Percentiles rank a stretch among this genome's conserved stretches.
Conservation (phyloP, 2,888 invertebrate genomes). For the Carpatolechia fugitivella region DNA sequence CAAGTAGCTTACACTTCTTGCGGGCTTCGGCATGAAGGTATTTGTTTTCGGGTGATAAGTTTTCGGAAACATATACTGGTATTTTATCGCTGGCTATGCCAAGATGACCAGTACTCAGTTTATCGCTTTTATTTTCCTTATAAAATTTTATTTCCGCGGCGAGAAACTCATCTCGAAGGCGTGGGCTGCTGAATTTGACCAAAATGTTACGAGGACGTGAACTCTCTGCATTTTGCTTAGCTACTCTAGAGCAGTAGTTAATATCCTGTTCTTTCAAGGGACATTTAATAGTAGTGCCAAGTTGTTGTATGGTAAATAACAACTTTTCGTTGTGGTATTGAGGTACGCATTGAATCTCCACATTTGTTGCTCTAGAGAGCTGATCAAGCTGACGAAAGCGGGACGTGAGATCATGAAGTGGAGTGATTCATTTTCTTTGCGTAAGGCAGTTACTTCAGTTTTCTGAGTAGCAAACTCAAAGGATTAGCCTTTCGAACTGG, state of each 20-base stretch:
- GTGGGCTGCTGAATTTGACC: constrained; percentile 23
- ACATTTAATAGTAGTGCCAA: constrained; percentile 20
- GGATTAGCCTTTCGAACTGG: too few species aligned
- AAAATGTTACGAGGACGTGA: constrained; percentile 23
- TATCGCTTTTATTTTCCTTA: not conserved
- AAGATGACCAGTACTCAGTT: not conserved
- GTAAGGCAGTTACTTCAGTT: not conserved
- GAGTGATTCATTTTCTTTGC: constrained; percentile 17
- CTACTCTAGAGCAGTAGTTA: constrained; percentile 22
- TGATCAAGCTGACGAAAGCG: constrained; percentile 24
- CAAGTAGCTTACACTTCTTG: not conserved
- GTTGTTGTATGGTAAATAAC: constrained; percentile 21
- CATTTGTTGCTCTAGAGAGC: constrained; percentile 21
- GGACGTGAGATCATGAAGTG: constrained; percentile 2
- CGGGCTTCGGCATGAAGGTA: not conserved
- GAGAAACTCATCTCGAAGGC: constrained; percentile 1
- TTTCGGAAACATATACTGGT: not conserved
- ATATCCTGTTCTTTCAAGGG: constrained; percentile 20
- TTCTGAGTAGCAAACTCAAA: not conserved
- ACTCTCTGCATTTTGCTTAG: constrained; percentile 18
- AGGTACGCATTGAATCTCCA: constrained; percentile 28
- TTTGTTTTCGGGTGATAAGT: not conserved
- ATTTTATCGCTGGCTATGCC: not conserved
- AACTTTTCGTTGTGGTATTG: constrained; percentile 27
- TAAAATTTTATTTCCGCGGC: not conserved